A percentile compares a stretch with the other conserved stretches of the same genome.
Conservation (phyloP, 2,797 vertebrate species). For the Podarcis siculus region DNA sequence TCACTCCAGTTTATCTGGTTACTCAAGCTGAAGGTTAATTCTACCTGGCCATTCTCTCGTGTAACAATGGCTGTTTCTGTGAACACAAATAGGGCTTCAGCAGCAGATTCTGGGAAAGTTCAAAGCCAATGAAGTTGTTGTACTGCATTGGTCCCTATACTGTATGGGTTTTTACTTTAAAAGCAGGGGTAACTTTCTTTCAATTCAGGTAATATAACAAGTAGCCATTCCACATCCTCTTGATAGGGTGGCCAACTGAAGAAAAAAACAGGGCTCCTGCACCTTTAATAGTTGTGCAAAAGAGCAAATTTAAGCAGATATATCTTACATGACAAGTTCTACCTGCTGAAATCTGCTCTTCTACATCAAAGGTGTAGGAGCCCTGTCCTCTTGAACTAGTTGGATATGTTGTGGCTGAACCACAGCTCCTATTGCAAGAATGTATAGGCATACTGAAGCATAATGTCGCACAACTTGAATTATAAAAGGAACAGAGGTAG, state of each 20-base stretch:
- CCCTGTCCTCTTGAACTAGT: not conserved
- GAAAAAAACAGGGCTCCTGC: not conserved
- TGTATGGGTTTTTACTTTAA: not conserved
- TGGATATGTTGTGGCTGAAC: not conserved
- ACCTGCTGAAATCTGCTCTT: not conserved
- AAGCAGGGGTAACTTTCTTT: not conserved
- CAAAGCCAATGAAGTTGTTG: not conserved
- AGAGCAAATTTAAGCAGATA: not conserved
- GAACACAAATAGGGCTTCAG: slow-evolving; percentile 11
- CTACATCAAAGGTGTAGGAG: not conserved
- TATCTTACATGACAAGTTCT: not conserved
- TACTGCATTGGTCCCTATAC: not conserved
- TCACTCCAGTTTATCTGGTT: slow-evolving; percentile 14
- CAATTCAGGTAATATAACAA: not conserved
- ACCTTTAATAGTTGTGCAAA: not conserved
- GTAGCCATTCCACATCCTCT: not conserved
- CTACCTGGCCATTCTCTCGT: not conserved
- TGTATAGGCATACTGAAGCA: not conserved
- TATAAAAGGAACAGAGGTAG: not conserved
- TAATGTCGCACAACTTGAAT: not conserved
- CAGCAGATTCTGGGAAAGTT: slow-evolving; percentile 17
- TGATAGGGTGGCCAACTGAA: not conserved
- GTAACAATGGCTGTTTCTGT: slow-evolving; percentile 4
- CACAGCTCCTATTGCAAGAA: not conserved
- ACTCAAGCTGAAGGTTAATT: slow-evolving; percentile 18